Conservation (phyloP, 2,888 invertebrate genomes). For the Plebejus argus region DNA sequence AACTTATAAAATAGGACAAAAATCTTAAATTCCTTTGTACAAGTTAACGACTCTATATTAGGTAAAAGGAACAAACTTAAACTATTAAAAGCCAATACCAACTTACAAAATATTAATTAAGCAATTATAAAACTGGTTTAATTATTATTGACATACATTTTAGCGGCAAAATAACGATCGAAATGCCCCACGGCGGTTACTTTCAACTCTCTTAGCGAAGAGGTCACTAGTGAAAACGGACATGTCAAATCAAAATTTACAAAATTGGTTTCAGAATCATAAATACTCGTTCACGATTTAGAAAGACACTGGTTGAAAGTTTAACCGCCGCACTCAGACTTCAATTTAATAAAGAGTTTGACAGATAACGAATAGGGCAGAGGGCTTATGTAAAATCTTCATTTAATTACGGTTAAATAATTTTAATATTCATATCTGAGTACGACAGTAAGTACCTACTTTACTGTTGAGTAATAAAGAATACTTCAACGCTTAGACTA, state of each 20-base stretch:
- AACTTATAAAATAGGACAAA: too few species aligned
- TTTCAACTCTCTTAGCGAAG: slow-evolving; percentile 17
- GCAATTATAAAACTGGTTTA: not conserved
- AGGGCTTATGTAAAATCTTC: too few species aligned
- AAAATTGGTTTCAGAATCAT: slow-evolving; percentile 1
- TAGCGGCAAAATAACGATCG: not conserved
- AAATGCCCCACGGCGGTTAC: slow-evolving; percentile 5
- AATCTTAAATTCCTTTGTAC: too few species aligned
- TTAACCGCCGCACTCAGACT: not conserved
- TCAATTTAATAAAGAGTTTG: too few species aligned
- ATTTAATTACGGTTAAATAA: too few species aligned
- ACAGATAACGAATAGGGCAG: too few species aligned
- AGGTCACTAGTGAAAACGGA: slow-evolving; percentile 26
- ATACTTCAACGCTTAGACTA: not conserved
- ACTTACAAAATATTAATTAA: not conserved
- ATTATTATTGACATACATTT: slow-evolving; percentile 13
- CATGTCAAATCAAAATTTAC: slow-evolving; percentile 10
- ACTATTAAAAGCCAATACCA: not conserved
- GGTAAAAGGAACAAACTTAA: not conserved
- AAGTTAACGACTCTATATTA: too few species aligned
- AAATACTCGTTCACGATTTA: not conserved
- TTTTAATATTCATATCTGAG: too few species aligned
- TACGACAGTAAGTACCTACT: too few species aligned
- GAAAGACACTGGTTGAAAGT: not conserved
- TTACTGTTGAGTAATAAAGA: too few species aligned